Percentiles rank a stretch among this genome's conserved stretches.
phyloP scores from a whole-genome alignment of 2,113 vertebrate species.

The Psittacula cyanocephala region DNA sequence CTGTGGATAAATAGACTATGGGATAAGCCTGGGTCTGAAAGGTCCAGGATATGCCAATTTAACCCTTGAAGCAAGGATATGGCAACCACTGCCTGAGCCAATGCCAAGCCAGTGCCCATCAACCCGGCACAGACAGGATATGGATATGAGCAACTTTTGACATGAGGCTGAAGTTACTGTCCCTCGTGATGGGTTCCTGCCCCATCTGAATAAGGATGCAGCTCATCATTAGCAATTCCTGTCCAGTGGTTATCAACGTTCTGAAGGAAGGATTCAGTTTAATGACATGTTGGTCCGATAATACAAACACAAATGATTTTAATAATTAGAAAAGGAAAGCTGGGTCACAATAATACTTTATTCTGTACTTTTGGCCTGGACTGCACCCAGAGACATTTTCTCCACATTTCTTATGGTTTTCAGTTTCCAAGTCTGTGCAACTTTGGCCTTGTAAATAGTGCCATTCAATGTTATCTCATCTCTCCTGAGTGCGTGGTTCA shows the following conservation, averaged over 20 bases:
- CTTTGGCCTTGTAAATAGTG: not conserved
- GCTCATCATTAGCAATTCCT: not conserved
- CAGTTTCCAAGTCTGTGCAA: not conserved
- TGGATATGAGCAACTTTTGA: not conserved
- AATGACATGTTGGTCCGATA: not conserved
- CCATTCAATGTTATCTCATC: not conserved
- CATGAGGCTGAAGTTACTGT: not conserved
- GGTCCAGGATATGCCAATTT: not conserved
- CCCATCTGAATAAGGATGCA: not conserved
- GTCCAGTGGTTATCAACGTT: not conserved
- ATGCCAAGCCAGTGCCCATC: fast-evolving
- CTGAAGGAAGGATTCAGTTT: not conserved
- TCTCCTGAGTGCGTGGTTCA: not conserved
- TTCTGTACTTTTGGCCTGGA: not conserved
- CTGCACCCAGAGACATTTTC: not conserved
- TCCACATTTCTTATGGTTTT: not conserved
- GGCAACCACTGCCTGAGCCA: not conserved
- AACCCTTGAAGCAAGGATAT: not conserved
- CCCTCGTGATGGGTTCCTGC: not conserved
- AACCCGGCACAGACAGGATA: not conserved
- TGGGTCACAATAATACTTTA: not conserved
- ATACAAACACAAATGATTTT: not conserved
- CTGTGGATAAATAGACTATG: not conserved
- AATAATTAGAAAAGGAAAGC: not conserved
- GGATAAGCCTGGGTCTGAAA: not conserved